phyloP scores from a whole-genome alignment of 2,888 invertebrate genomes.

The Xylota segnis region DNA sequence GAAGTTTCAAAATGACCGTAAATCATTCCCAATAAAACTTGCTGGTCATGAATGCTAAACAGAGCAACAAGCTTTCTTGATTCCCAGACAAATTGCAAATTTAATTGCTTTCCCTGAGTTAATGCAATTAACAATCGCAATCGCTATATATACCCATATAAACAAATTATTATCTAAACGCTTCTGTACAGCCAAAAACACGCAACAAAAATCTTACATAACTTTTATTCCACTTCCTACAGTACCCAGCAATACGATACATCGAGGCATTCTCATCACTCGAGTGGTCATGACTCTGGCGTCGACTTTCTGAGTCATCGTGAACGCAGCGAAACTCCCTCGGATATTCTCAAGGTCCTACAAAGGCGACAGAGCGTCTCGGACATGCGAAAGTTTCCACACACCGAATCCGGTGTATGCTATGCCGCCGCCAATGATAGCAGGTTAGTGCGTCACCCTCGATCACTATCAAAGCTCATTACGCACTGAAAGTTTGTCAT shows the following conservation, averaged over 20 bases:
- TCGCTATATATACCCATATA: background rate
- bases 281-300: conserved; percentile 93
- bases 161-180: background rate
- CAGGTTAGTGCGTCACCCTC: conserved; percentile 78
- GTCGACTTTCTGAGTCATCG: conserved; percentile 86
- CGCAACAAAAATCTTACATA: background rate
- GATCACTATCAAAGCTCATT: conserved; percentile 35
- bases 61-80: too few relatives aligned
- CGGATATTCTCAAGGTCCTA: conserved; percentile 80
- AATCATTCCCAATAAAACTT: too few relatives aligned
- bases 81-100: too few relatives aligned
- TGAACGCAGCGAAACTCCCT: conserved; percentile 82
- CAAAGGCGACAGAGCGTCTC: conserved; percentile 77
- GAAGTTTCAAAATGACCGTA: too few relatives aligned
- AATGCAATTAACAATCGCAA: background rate
- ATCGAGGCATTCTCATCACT: conserved; percentile 92
- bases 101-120: too few relatives aligned
- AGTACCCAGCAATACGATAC: conserved; percentile 86
- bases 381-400: conserved; percentile 65
- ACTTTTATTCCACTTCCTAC: background rate
- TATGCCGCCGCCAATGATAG: conserved; percentile 80
- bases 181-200: background rate
- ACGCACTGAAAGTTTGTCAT: conserved; percentile 29
- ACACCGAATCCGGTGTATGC: conserved; percentile 64
- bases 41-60: too few relatives aligned